These are phyloP conservation scores for Monopterus albus DNA, from an alignment of 2,113 vertebrate genomes.

Conservation along the genomic window DNA sequence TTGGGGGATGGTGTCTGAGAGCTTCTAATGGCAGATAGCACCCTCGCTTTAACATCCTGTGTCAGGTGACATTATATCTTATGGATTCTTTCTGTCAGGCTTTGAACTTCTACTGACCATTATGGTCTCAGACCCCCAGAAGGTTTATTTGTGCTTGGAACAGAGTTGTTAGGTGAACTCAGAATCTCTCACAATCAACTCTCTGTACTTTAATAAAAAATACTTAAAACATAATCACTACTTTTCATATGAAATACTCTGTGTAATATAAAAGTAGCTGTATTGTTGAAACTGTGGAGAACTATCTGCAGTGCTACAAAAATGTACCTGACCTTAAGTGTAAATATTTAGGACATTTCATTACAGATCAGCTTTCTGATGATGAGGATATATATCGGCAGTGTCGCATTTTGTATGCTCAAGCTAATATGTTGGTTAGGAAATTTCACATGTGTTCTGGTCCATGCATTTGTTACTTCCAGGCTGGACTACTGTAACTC, in stretches of 20 bases:
- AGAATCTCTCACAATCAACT: not conserved
- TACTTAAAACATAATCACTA: not conserved
- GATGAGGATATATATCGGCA: no score
- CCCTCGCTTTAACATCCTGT: slow-evolving; percentile 23
- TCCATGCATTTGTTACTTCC: no score
- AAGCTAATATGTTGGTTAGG: no score
- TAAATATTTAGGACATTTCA: no score
- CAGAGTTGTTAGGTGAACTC: not conserved
- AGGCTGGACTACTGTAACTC: no score
- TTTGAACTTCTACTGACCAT: not conserved
- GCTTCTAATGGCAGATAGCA: slow-evolving; percentile 25
- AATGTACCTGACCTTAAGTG: no score
- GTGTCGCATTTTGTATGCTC: no score
- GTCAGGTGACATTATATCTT: slow-evolving; percentile 14
- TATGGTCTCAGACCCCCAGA: slow-evolving; percentile 7
- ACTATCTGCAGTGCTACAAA: no score
- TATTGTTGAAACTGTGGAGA: no score
- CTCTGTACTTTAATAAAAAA: not conserved
- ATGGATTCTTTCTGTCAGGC: slow-evolving; percentile 23
- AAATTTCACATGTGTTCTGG: no score
- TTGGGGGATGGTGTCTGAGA: slow-evolving; percentile 15
- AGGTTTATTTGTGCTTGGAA: not conserved
- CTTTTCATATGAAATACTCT: not conserved
- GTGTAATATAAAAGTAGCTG: not conserved
- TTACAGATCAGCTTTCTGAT: no score